Conservation (phyloP, 2,888 invertebrate species). For the Rhyacophila evoluta region DNA sequence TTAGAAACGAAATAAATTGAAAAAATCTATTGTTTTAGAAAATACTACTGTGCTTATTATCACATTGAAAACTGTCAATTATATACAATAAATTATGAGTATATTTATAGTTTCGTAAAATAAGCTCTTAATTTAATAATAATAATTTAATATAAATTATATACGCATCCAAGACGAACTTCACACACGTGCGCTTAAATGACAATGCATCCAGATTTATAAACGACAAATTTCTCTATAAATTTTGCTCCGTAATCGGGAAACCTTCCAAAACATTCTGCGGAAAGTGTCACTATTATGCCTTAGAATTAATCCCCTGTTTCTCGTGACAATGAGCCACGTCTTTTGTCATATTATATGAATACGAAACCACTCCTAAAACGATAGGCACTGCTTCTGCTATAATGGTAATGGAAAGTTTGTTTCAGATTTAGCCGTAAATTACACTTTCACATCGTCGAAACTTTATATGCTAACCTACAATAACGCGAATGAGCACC, state of each 20-base stretch:
- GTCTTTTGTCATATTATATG: slow-evolving; percentile 38
- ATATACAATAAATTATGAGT: no score
- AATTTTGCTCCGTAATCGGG: not conserved
- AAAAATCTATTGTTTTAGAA: no score
- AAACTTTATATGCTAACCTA: not conserved
- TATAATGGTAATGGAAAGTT: slow-evolving; percentile 28
- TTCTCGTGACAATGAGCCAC: slow-evolving; percentile 43
- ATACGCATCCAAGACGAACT: not conserved
- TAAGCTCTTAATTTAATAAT: no score
- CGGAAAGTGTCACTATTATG: slow-evolving; percentile 28
- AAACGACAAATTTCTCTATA: slow-evolving; percentile 7
- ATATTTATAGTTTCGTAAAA: no score
- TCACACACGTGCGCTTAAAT: not conserved
- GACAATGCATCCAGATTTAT: not conserved
- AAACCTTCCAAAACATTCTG: slow-evolving; percentile 27
- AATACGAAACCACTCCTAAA: slow-evolving; percentile 25
- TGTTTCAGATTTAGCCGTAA: slow-evolving; percentile 40
- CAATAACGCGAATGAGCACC: not conserved
- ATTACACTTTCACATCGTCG: slow-evolving; percentile 12
- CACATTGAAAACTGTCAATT: no score
- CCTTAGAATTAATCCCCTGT: slow-evolving; percentile 45
- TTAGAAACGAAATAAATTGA: no score
- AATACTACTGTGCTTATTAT: no score
- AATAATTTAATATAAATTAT: no score
- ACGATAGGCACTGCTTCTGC: not conserved